A percentile compares a stretch with the other conserved stretches of the same genome.
Evolutionary conservation across 2,888 invertebrate genomes (phyloP).

Genomic region (Diloba caeruleocephala): DNA sequence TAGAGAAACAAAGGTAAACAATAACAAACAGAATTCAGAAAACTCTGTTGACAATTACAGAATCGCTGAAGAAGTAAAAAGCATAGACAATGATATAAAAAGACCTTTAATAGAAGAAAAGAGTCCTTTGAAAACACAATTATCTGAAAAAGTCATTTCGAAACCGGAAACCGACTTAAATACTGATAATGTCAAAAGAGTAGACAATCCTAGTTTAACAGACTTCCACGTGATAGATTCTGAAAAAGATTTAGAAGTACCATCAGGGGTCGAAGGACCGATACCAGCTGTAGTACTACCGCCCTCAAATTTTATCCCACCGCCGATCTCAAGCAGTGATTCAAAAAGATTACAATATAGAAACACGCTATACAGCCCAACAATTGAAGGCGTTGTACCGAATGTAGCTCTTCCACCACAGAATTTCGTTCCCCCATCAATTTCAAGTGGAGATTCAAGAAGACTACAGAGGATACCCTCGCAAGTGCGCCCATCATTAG

Average conservation of each 20-base stretch:
- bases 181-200: slow-evolving; percentile 15
- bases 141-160: slow-evolving; percentile 8
- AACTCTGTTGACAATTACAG: slow-evolving; percentile 4
- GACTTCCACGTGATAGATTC: slow-evolving; percentile 81
- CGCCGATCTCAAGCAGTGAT: slow-evolving; percentile 18
- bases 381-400: background rate
- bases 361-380: slow-evolving; percentile 7
- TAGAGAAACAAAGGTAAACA: background rate
- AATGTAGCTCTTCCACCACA: background rate
- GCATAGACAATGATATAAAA: slow-evolving; percentile 17
- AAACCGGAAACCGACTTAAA: background rate
- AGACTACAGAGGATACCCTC: slow-evolving; percentile 1
- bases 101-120: slow-evolving; percentile 20
- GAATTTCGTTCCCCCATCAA: slow-evolving; percentile 1
- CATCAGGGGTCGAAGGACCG: slow-evolving; percentile 82
- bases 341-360: slow-evolving; percentile 15
- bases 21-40: slow-evolving; percentile 10
- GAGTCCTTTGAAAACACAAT: background rate
- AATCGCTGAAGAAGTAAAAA: slow-evolving; percentile 2
- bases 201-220: slow-evolving; percentile 70
- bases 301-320: slow-evolving; percentile 66
- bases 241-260: slow-evolving; percentile 84
- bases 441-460: background rate
- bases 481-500: background rate
- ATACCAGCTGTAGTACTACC: slow-evolving; percentile 76